Conservation (phyloP, 2,888 invertebrate genomes). For the Drosophila mercatorum region DNA sequence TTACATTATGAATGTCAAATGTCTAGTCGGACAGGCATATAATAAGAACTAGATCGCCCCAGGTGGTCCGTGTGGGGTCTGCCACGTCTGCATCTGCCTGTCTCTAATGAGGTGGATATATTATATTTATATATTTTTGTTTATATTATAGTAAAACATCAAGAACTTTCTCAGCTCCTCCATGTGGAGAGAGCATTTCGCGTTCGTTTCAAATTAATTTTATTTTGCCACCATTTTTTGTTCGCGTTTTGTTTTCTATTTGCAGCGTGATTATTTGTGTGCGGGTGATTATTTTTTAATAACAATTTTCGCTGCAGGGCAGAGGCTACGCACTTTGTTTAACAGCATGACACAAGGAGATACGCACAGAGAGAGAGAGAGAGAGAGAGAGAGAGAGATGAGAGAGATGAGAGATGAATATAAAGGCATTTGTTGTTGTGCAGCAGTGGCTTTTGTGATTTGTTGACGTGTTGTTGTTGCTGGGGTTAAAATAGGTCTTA, state of each 20-base stretch:
- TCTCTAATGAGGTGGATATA: not conserved
- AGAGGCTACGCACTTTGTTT: conserved; percentile 78
- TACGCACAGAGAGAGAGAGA: conserved; percentile 21
- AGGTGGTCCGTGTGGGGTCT: too few species aligned
- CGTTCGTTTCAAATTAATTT: conserved; percentile 2
- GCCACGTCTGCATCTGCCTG: too few species aligned
- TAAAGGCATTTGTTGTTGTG: conserved; percentile 60
- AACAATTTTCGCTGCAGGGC: conserved; percentile 66
- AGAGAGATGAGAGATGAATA: not conserved
- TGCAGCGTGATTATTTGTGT: conserved; percentile 31
- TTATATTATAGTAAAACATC: too few species aligned
- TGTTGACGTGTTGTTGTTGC: conserved; percentile 66
- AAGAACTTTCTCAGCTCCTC: not conserved
- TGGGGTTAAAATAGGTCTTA: conserved; percentile 78
- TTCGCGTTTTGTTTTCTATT: conserved; percentile 10
- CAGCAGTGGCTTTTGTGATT: conserved; percentile 70
- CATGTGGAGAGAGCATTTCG: not conserved
- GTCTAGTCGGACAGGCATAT: too few species aligned
- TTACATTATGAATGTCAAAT: too few species aligned
- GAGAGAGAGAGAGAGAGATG: too few species aligned
- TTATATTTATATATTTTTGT: too few species aligned
- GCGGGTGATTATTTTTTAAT: conserved; percentile 76
- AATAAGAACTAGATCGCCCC: too few species aligned
- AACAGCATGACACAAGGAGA: conserved; percentile 70
- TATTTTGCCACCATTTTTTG: not conserved